phyloP scores from a whole-genome alignment of 2,888 invertebrate species.

The Hoplodrina ambigua region DNA sequence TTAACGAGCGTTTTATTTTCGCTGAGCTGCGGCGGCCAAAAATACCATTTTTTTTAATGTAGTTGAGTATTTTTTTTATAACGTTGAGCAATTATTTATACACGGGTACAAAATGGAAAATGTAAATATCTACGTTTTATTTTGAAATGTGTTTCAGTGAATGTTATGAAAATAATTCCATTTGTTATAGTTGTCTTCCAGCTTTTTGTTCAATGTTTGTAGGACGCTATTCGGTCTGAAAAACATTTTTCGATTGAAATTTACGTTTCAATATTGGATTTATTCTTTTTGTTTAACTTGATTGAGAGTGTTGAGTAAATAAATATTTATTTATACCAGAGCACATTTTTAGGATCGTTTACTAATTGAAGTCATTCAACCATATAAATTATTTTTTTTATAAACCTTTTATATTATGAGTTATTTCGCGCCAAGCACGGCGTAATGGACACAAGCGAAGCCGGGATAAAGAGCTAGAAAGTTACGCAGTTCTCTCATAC shows the following conservation, averaged over 20 bases:
- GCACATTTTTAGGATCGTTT: neutral
- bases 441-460: neutral
- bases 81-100: constrained; percentile 47
- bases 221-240: neutral
- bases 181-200: constrained; percentile 22
- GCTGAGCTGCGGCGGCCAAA: constrained; percentile 37
- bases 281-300: neutral
- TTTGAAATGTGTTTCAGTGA: constrained; percentile 25
- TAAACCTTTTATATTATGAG: neutral
- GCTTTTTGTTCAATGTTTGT: constrained; percentile 22
- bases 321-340: neutral
- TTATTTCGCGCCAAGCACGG: neutral
- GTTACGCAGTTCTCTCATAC: neutral
- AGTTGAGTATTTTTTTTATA: constrained; percentile 45
- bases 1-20: constrained; percentile 59
- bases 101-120: constrained; percentile 13
- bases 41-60: constrained; percentile 47
- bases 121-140: constrained; percentile 23
- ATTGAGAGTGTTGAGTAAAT: neutral
- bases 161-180: constrained; percentile 18
- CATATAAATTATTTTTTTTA: neutral
- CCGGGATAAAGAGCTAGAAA: neutral
- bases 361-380: too few species aligned
- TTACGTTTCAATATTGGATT: constrained; percentile 16
- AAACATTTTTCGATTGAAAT: constrained; percentile 13